phyloP scores from a whole-genome alignment of 1,140 invertebrate genomes.

The Drosophila lini region DNA sequence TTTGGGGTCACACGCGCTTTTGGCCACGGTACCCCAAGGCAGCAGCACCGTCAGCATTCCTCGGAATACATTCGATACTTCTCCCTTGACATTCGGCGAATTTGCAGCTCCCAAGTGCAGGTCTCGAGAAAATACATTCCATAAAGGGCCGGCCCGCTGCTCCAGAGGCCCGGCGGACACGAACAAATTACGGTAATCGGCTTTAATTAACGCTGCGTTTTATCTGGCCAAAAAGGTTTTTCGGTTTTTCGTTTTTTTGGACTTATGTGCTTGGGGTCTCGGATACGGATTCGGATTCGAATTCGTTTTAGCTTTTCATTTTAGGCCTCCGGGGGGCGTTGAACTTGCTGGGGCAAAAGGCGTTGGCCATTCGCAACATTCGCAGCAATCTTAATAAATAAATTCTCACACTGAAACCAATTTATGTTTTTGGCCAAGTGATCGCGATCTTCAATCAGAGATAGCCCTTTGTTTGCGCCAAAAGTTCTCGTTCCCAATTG shows the following conservation, averaged over 20 bases:
- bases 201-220: slow-evolving; percentile 77
- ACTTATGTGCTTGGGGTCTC: neutral
- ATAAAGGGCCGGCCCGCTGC: slow-evolving; percentile 54
- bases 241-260: slow-evolving; percentile 9
- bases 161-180: slow-evolving; percentile 55
- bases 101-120: slow-evolving; percentile 62
- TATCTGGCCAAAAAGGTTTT: slow-evolving; percentile 56
- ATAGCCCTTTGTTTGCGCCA: slow-evolving; percentile 37
- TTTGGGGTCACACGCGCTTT: slow-evolving; percentile 68
- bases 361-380: slow-evolving; percentile 44
- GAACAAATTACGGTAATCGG: slow-evolving; percentile 82
- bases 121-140: slow-evolving; percentile 10
- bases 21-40: slow-evolving; percentile 41
- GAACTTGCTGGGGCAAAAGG: slow-evolving; percentile 72
- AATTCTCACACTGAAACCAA: slow-evolving; percentile 61
- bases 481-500: slow-evolving; percentile 46
- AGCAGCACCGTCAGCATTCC: slow-evolving; percentile 37
- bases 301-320: slow-evolving; percentile 32
- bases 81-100: slow-evolving; percentile 53
- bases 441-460: slow-evolving; percentile 72
- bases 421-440: slow-evolving; percentile 52
- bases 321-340: slow-evolving; percentile 49
- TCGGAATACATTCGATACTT: slow-evolving; percentile 51
- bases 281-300: slow-evolving; percentile 12
- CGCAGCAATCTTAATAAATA: slow-evolving; percentile 46